Conservation (phyloP, 2,113 vertebrate genomes). For the Emydura subglobosa region DNA sequence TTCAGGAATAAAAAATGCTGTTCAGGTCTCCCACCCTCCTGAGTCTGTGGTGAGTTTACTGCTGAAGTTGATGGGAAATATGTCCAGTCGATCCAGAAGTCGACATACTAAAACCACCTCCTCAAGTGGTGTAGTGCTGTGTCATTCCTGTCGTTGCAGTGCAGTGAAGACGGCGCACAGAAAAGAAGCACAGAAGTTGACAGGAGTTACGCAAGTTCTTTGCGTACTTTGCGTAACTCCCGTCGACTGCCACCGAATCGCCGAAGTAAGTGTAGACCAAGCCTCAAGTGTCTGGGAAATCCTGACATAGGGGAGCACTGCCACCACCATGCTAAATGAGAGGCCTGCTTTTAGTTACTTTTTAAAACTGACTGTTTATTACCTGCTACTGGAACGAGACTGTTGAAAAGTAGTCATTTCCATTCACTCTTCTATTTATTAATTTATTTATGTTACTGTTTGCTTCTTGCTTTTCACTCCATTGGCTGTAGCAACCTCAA, state of each 20-base stretch:
- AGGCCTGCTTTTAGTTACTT: neutral
- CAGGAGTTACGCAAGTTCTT: too few species aligned
- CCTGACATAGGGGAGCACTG: neutral
- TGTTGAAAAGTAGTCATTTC: constrained; percentile 20
- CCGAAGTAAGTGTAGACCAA: too few species aligned
- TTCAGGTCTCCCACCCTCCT: neutral
- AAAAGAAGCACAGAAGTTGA: too few species aligned
- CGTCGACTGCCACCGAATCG: too few species aligned
- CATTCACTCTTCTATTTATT: constrained; percentile 19
- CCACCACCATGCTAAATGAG: neutral
- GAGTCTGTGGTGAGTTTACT: neutral
- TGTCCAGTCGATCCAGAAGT: neutral
- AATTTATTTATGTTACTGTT: constrained; percentile 13
- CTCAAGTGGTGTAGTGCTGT: too few species aligned
- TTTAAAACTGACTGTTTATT: neutral
- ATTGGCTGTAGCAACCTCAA: constrained; percentile 3
- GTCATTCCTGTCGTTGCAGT: too few species aligned
- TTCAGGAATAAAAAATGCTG: constrained; percentile 40
- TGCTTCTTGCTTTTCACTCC: constrained; percentile 13
- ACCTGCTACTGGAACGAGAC: neutral
- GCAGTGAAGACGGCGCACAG: too few species aligned
- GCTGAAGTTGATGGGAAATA: constrained; percentile 33
- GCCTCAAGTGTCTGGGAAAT: neutral
- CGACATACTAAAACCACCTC: too few species aligned
- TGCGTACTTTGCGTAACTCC: too few species aligned